These are phyloP conservation scores for Gastrophryne carolinensis DNA, from an alignment of 2,797 vertebrate species.

Conservation along the genomic window DNA sequence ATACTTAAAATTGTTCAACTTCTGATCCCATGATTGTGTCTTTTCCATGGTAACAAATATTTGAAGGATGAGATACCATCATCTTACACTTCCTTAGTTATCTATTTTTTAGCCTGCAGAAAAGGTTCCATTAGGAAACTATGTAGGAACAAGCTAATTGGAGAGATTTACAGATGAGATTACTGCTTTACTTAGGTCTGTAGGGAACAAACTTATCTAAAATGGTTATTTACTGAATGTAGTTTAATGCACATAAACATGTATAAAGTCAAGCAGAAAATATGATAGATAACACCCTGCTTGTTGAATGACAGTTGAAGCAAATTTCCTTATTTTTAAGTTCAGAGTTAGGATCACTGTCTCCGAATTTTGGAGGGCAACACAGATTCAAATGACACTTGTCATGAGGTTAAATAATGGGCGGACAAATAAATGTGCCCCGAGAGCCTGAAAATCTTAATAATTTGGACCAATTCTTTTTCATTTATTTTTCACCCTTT, in stretches of 20 bases:
- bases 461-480: too few relatives aligned
- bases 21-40: not conserved
- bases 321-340: too few relatives aligned
- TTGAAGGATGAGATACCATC: constrained; percentile 10
- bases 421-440: too few relatives aligned
- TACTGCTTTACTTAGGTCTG: not conserved
- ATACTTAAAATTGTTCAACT: not conserved
- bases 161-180: constrained; percentile 41
- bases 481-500: too few relatives aligned
- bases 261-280: not conserved
- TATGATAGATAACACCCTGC: not conserved
- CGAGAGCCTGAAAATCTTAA: too few relatives aligned
- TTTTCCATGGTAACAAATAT: constrained; percentile 18
- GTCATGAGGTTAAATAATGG: too few relatives aligned
- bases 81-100: constrained; percentile 1
- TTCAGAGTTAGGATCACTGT: too few relatives aligned
- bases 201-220: constrained; percentile 4
- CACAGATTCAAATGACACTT: too few relatives aligned
- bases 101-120: not conserved
- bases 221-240: constrained; percentile 24
- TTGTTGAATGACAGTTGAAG: not conserved
- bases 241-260: constrained; percentile 7
- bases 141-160: not conserved
- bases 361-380: too few relatives aligned
- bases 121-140: constrained; percentile 36